These are phyloP conservation scores for Heterohyrax brucei DNA, from an alignment of 2,797 vertebrate species.

Conservation along the genomic window DNA sequence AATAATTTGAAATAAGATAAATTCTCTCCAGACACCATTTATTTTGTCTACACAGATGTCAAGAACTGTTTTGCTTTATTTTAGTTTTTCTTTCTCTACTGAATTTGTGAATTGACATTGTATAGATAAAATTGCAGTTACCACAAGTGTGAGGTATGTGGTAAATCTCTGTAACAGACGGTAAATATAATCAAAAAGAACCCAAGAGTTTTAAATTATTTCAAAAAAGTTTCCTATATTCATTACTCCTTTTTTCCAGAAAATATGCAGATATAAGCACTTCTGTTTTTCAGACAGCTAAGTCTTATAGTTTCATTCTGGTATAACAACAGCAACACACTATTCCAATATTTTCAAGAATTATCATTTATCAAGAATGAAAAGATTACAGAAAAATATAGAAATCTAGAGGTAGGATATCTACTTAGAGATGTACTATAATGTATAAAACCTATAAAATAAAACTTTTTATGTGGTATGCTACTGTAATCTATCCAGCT, in stretches of 20 bases:
- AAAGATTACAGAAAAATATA: constrained; percentile 51
- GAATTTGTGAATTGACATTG: neutral
- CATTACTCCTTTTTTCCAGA: neutral
- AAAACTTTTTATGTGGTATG: constrained; percentile 23
- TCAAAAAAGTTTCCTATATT: neutral
- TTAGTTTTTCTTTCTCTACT: neutral
- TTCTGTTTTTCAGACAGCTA: neutral
- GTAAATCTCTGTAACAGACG: neutral
- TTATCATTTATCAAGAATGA: constrained; percentile 1
- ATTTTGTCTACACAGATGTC: neutral
- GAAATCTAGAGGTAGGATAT: constrained; percentile 29
- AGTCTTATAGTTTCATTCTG: neutral
- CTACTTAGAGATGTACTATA: constrained; percentile 39
- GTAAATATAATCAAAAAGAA: constrained; percentile 11
- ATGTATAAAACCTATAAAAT: constrained; percentile 37
- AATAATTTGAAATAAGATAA: neutral
- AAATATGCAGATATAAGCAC: neutral
- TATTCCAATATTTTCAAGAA: neutral
- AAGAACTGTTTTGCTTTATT: constrained; percentile 19
- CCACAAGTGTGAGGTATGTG: neutral
- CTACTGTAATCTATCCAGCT: constrained; percentile 1
- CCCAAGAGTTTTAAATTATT: neutral
- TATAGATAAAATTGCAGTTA: neutral
- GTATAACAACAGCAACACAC: neutral
- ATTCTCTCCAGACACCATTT: neutral